These are phyloP conservation scores for Paracentrotus lividus DNA, from an alignment of 53 echinoderm and acorn worm species.

Conservation along the genomic window DNA sequence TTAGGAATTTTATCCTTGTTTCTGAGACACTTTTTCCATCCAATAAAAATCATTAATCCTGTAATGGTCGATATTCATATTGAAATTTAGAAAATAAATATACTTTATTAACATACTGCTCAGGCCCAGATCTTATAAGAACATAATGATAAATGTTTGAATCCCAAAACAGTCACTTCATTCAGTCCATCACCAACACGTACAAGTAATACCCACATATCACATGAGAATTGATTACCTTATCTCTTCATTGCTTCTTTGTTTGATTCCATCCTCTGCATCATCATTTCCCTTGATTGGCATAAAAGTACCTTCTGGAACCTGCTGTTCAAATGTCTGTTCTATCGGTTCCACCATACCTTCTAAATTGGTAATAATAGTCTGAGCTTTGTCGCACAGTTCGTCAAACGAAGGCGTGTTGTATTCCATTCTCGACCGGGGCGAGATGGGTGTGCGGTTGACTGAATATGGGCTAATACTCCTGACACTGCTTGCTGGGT, in stretches of 20 bases:
- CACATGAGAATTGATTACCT: neutral
- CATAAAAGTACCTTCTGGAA: constrained; percentile 1
- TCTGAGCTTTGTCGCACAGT: constrained; percentile 85
- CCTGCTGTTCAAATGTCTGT: neutral
- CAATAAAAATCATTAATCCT: too few relatives aligned
- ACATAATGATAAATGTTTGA: neutral
- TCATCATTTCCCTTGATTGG: neutral
- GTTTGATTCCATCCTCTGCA: neutral
- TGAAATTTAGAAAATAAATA: too few relatives aligned
- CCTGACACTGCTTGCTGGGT: neutral
- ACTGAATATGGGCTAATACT: constrained; percentile 27
- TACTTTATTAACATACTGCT: too few relatives aligned
- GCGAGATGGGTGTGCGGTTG: neutral
- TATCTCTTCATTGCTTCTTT: neutral
- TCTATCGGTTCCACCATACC: constrained; percentile 48
- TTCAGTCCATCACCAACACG: neutral
- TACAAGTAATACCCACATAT: neutral
- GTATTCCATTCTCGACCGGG: constrained; percentile 24
- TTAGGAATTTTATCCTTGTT: too few relatives aligned
- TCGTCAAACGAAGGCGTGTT: constrained; percentile 89
- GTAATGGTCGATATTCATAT: too few relatives aligned
- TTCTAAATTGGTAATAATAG: constrained; percentile 79
- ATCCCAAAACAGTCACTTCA: neutral
- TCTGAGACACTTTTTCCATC: too few relatives aligned
- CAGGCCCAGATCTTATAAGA: too few relatives aligned